These are phyloP conservation scores for Idaea aversata DNA, from an alignment of 2,888 invertebrate genomes.

Conservation along the genomic window DNA sequence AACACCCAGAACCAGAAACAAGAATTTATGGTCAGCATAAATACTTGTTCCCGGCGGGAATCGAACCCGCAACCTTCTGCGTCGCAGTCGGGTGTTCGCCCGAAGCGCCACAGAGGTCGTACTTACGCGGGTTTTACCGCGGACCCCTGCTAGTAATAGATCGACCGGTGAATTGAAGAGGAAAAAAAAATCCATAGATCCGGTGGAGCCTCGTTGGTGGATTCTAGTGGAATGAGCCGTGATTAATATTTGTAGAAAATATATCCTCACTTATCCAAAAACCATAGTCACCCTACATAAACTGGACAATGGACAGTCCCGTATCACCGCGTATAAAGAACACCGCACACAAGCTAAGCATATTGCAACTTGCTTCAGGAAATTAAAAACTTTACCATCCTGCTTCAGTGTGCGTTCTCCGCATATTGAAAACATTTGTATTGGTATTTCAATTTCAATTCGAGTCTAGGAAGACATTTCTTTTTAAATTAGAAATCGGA, in stretches of 20 bases:
- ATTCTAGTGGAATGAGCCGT: too few relatives aligned
- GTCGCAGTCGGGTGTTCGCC: too few relatives aligned
- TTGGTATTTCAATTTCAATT: not conserved
- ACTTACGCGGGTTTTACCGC: too few relatives aligned
- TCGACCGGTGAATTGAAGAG: too few relatives aligned
- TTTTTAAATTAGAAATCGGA: not conserved
- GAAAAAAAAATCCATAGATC: too few relatives aligned
- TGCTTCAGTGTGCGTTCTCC: not conserved
- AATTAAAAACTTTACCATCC: conserved; percentile 36
- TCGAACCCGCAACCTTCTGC: too few relatives aligned
- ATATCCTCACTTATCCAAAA: not conserved
- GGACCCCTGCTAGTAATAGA: too few relatives aligned
- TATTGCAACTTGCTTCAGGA: conserved; percentile 23
- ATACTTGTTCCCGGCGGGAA: too few relatives aligned
- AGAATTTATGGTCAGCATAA: too few relatives aligned
- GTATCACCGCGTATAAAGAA: conserved; percentile 5
- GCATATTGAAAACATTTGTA: conserved; percentile 1
- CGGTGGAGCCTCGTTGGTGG: too few relatives aligned
- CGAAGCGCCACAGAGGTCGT: too few relatives aligned
- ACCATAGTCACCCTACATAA: conserved; percentile 11
- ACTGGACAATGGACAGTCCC: conserved; percentile 2
- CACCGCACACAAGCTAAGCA: conserved; percentile 2
- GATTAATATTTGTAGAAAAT: not conserved
- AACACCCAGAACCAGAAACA: too few relatives aligned
- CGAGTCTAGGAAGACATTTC: not conserved